Base-by-base conservation (phyloP, 37 sponge, comb jelly and placozoan species). In the Halisarca cf. caerulea region DNA sequence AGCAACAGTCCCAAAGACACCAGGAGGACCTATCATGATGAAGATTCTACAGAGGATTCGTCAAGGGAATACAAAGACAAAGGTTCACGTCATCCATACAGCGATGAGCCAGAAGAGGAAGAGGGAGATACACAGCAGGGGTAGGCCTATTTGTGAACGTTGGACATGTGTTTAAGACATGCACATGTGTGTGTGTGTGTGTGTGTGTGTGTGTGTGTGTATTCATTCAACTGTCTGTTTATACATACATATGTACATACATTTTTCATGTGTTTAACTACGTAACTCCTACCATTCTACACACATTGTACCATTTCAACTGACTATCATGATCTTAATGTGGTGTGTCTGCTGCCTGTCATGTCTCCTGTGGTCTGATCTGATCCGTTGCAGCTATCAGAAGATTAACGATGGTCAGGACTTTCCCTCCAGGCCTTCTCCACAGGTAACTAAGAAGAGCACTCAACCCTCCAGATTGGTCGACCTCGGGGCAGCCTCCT, bases 401-500 rank as follows among this genome's bases (percentile, higher is more conserved):
- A 71, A 71, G 72, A 3, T 41, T 36, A 6, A 37, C 45, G 14
- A 32, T 71, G 40, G 21, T 7, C n/a, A 40, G 17, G 77, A 74
- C 44, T 43, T 38, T 41, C 42, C 39, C 21, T 24, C 45, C 0
- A 27, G 35, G 17, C 37, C 84, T 8, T 78, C 84, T 0, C 43
- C 86, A 2, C 45, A 37, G 36, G 20, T 64, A 0, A 27, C 80
- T 25, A 92, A 85, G 83, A 92, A 92, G 74, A 36, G 86, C 2
- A 41, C 88, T 2, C 90, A 93, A 37, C 94, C 94, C 0, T 85
- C 94, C 37, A 93, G 87, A 66, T 60, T 90, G 66, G 91, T 91
- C 15, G 89, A 90, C 36, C 85, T 91, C 3, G 94, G 91, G 28
- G 94, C 94, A 2, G 94, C 94, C n/a, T 81, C 94, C 25, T 39